These are phyloP conservation scores for Calosoma granatense DNA, from an alignment of 1,140 invertebrate genomes.

Conservation along the genomic window DNA sequence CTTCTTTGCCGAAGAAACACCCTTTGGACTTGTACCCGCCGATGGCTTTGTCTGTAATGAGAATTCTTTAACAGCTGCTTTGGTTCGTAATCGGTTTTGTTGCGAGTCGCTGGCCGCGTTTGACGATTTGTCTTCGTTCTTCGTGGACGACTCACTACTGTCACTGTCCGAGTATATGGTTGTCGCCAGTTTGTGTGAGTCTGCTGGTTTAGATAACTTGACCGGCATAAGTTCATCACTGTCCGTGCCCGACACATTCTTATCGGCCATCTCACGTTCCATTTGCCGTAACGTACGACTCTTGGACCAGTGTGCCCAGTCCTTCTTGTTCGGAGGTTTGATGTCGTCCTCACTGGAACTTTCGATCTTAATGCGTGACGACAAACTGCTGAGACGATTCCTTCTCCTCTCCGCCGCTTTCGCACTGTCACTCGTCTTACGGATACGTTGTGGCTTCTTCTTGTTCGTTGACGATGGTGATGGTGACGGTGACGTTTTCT, in stretches of 20 bases:
- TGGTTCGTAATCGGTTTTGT: slow-evolving; percentile 57
- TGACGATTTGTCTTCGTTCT: slow-evolving; percentile 42
- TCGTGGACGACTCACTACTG: slow-evolving; percentile 36
- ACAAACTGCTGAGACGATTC: slow-evolving; percentile 20
- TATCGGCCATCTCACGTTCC: slow-evolving; percentile 54
- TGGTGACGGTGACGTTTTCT: slow-evolving; percentile 31
- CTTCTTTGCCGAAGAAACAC: slow-evolving; percentile 31
- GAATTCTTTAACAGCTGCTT: slow-evolving; percentile 76
- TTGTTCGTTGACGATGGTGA: slow-evolving; percentile 25
- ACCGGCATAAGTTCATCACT: slow-evolving; percentile 64
- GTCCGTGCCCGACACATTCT: slow-evolving; percentile 50
- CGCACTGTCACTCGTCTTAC: slow-evolving; percentile 27
- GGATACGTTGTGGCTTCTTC: slow-evolving; percentile 22
- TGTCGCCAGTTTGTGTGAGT: slow-evolving; percentile 32
- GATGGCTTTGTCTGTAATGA: slow-evolving; percentile 33
- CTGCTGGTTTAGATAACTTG: slow-evolving; percentile 34
- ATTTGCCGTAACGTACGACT: slow-evolving; percentile 54
- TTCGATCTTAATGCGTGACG: slow-evolving; percentile 38
- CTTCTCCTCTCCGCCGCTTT: slow-evolving; percentile 15
- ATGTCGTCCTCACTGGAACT: slow-evolving; percentile 49
- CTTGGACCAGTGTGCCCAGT: slow-evolving; percentile 34
- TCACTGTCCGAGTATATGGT: slow-evolving; percentile 69
- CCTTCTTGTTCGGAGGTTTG: slow-evolving; percentile 39
- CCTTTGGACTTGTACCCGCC: slow-evolving; percentile 23
- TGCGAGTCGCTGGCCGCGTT: slow-evolving; percentile 54